phyloP scores from a whole-genome alignment of 2,797 vertebrate genomes.

The Peromyscus eremicus region DNA sequence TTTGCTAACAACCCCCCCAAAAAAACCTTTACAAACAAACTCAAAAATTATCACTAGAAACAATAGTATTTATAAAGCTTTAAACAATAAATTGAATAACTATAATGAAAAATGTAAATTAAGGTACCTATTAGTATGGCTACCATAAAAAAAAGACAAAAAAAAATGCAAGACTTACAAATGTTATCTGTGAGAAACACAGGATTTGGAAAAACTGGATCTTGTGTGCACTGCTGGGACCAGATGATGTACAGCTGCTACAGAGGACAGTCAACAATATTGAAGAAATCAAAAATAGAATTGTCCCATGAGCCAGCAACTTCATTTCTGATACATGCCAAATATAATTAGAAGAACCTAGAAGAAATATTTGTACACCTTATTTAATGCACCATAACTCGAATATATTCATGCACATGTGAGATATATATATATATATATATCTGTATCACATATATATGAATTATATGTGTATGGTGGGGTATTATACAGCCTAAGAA shows the following conservation, averaged over 20 bases:
- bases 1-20: background rate
- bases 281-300: constrained; percentile 36
- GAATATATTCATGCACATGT: background rate
- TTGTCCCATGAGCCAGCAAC: constrained; percentile 13
- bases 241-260: background rate
- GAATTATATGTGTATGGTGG: background rate
- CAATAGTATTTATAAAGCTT: constrained; percentile 1
- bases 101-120: background rate
- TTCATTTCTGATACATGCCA: background rate
- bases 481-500: background rate
- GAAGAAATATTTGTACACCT: background rate
- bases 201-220: background rate
- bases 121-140: background rate
- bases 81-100: constrained; percentile 35
- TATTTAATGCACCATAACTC: background rate
- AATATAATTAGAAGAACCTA: background rate
- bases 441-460: too few relatives aligned
- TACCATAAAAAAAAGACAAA: background rate
- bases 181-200: background rate
- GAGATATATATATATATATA: too few relatives aligned
- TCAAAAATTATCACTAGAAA: constrained; percentile 24
- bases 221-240: background rate
- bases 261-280: background rate
- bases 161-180: background rate
- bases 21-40: background rate